Evolutionary conservation across 2,888 invertebrate species (phyloP), one percentile per base, ranked within the genome.

Genomic region (Desoria tigrina): DNA sequence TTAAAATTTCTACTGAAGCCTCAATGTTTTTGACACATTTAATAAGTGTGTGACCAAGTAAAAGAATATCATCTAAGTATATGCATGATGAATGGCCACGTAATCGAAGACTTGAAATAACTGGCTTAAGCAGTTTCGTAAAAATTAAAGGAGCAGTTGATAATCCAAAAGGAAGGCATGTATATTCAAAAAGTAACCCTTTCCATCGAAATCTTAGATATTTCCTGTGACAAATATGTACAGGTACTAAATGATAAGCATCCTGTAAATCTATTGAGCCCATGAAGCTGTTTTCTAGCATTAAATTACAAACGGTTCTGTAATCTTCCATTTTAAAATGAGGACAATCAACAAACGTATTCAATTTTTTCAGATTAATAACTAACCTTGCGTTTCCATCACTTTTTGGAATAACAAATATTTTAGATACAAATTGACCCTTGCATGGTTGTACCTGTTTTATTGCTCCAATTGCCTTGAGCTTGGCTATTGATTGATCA

Each of bases 151-250:
- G 60, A 21, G 50, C 60, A 11, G 24, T 23, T 21, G 32, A 28
- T 6, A 60, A 14, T 16, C 60, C 60, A 50, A 60, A 60, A 6
- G 61, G 54, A 26, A 61, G 54, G 42, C 61, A 61, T n/a, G 37
- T 53, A 39, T 24, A 61, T 54, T 61, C 28, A 24, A 18, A 61
- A 3, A 61, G 28, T 2, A 3, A 27, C 27, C 24, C 24, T 18
- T 51, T 28, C 49, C 37, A 60, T 28, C 18, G 3, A 23, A 60
- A 60, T 60, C 37, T 26, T 23, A 60, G 21, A 51, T 24, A 60
- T 23, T 28, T 60, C 32, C 37, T 4, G 32, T 50, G n/a, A 23
- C n/a, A 21, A 4, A 7, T 7, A 39, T 21, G 23, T 2, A 57
- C 16, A 24, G 57, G 57, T 32, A 57, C 21, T 2, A 39, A 18